Conservation (phyloP, 2,113 vertebrate genomes). For the Eupsittula cactorum region DNA sequence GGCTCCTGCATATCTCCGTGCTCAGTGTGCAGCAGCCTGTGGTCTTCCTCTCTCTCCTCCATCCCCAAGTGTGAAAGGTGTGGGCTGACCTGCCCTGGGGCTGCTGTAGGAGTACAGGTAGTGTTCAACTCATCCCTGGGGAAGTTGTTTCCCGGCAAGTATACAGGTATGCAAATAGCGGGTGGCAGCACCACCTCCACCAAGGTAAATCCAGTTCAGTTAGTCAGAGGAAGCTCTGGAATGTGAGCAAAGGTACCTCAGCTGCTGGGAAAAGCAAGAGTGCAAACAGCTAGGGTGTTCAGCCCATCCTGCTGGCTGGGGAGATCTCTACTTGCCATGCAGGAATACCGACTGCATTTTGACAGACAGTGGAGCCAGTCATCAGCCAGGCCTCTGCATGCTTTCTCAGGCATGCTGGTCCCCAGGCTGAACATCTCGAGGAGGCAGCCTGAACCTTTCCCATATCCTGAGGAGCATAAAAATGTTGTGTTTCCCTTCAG, state of each 20-base stretch:
- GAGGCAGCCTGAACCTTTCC: not conserved
- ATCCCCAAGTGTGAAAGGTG: rapidly evolving
- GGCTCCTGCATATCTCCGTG: not conserved
- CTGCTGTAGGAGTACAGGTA: not conserved
- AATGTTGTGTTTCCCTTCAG: not conserved
- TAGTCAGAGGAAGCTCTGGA: not conserved
- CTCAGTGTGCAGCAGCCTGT: not conserved
- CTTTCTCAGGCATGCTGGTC: not conserved
- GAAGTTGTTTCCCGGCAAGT: not conserved
- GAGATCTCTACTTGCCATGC: not conserved
- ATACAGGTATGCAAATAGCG: not conserved
- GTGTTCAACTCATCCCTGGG: not conserved
- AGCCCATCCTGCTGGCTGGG: not conserved
- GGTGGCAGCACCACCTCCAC: not conserved
- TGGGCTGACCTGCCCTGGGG: not conserved
- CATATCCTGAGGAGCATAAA: not conserved
- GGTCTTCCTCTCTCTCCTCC: not conserved
- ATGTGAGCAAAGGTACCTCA: not conserved
- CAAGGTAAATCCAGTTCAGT: not conserved
- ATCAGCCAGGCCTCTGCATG: not conserved
- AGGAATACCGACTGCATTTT: not conserved
- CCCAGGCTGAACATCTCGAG: not conserved
- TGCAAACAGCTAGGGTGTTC: not conserved
- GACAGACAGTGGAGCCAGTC: not conserved
- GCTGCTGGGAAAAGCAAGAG: not conserved